These are phyloP conservation scores for Choloepus didactylus DNA, from an alignment of 2,797 vertebrate genomes.

Conservation along the genomic window DNA sequence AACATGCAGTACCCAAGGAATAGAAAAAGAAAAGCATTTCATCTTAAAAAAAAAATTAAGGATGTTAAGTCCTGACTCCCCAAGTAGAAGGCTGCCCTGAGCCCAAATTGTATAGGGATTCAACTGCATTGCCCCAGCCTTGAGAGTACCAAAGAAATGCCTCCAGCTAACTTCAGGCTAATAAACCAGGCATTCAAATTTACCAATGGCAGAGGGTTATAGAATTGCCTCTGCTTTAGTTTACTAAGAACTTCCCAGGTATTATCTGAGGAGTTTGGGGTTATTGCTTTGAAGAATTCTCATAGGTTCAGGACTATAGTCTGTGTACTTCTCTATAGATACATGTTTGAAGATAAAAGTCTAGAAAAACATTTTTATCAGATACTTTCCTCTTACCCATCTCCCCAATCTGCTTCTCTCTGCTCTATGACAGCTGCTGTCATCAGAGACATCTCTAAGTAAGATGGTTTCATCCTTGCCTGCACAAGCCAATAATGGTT, in stretches of 20 bases:
- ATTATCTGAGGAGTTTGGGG: neutral
- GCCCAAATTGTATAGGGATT: neutral
- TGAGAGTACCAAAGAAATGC: neutral
- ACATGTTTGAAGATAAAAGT: constrained; percentile 45
- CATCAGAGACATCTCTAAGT: neutral
- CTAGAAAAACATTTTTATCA: constrained; percentile 1
- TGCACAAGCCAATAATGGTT: neutral
- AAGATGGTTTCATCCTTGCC: neutral
- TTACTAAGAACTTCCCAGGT: neutral
- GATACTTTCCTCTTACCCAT: neutral
- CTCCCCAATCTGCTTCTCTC: neutral
- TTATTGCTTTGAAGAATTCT: constrained; percentile 6
- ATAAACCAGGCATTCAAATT: neutral
- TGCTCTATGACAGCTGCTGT: neutral
- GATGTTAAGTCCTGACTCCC: neutral
- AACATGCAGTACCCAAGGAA: neutral
- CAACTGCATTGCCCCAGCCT: neutral
- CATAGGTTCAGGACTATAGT: neutral
- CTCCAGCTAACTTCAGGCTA: neutral
- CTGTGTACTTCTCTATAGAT: neutral
- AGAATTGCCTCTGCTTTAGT: neutral
- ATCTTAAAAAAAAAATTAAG: neutral
- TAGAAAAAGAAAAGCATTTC: constrained; percentile 18
- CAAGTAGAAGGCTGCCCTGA: neutral
- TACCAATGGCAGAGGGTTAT: neutral